Conservation (phyloP, 2,113 vertebrate species). For the Ictidomys tridecemlineatus region DNA sequence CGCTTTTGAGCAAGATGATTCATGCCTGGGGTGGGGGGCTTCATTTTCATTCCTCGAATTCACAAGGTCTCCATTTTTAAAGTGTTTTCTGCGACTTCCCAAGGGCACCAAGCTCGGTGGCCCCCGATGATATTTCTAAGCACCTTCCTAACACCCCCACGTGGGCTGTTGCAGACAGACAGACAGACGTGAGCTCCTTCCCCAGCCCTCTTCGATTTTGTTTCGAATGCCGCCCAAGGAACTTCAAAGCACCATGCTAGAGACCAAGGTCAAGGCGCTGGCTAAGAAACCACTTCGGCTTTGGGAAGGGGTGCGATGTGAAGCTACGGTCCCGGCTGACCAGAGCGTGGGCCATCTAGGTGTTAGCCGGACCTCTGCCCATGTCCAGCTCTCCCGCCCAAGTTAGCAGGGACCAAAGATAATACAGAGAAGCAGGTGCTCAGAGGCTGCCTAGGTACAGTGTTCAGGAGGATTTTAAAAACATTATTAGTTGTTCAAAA, state of each 20-base stretch:
- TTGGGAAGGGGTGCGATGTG: background rate
- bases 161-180: background rate
- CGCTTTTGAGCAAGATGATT: background rate
- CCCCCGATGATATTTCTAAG: background rate
- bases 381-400: background rate
- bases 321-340: background rate
- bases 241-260: background rate
- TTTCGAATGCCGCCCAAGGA: background rate
- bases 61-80: background rate
- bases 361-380: background rate
- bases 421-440: background rate
- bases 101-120: background rate
- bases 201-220: background rate
- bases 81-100: background rate
- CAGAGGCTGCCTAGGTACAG: too few species aligned
- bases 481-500: too few species aligned
- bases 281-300: background rate
- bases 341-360: background rate
- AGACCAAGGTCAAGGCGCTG: background rate
- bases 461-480: background rate
- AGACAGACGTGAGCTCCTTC: too few species aligned
- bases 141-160: background rate
- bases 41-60: background rate
- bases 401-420: background rate
- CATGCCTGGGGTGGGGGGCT: background rate